A percentile compares a stretch with the other conserved stretches of the same genome.
phyloP scores from a whole-genome alignment of 2,797 vertebrate species.

The Synanceia verrucosa region DNA sequence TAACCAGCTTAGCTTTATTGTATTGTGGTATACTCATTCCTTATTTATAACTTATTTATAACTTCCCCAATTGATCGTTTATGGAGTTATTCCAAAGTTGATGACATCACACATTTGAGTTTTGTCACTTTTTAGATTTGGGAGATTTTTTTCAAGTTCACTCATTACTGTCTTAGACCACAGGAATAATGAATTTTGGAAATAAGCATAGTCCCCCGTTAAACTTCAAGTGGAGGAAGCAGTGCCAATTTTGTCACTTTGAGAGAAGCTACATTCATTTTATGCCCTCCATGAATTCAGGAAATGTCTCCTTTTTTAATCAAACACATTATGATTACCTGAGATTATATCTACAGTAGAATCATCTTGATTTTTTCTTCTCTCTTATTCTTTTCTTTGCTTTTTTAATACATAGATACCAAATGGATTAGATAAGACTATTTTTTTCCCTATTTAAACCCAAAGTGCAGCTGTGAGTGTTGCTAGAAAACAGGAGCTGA shows the following conservation, averaged over 20 bases:
- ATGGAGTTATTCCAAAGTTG: background rate
- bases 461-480: slow-evolving; percentile 26
- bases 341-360: slow-evolving; percentile 5
- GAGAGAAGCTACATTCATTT: slow-evolving; percentile 9
- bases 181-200: background rate
- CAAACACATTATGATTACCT: slow-evolving; percentile 1
- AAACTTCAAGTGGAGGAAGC: background rate
- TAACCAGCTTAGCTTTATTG: background rate
- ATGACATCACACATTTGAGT: background rate
- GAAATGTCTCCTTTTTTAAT: background rate
- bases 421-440: slow-evolving; percentile 15
- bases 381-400: background rate
- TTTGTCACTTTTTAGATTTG: background rate
- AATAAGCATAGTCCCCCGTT: background rate
- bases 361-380: slow-evolving; percentile 3
- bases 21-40: background rate
- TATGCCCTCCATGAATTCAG: slow-evolving; percentile 5
- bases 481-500: slow-evolving; percentile 37
- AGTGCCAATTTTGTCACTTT: background rate
- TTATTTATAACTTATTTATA: background rate
- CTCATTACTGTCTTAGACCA: background rate
- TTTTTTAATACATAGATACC: background rate
- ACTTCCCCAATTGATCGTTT: background rate
- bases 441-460: slow-evolving; percentile 14
- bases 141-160: background rate